Percentiles rank a stretch among this genome's conserved stretches.
These are phyloP conservation scores for Arctia plantaginis DNA, from an alignment of 2,888 invertebrate genomes.

Conservation along the genomic window DNA sequence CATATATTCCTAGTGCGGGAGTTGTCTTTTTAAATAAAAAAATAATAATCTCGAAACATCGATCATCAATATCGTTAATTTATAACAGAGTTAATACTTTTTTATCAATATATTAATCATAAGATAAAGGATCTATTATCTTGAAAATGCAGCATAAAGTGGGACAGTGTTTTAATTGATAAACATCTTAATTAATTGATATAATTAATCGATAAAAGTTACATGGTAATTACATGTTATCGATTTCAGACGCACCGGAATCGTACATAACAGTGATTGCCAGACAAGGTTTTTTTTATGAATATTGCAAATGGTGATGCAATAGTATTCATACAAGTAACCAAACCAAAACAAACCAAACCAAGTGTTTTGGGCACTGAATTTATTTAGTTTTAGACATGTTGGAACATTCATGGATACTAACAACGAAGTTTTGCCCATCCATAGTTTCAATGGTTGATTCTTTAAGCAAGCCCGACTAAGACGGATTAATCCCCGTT, in stretches of 20 bases:
- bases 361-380: neutral
- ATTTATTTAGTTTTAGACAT: neutral
- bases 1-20: no score
- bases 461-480: no score
- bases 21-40: no score
- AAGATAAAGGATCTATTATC: slow-evolving; percentile 38
- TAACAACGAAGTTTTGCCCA: neutral
- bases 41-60: slow-evolving; percentile 30
- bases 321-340: neutral
- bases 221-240: slow-evolving; percentile 41
- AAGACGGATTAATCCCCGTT: no score
- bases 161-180: slow-evolving; percentile 36
- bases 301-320: neutral
- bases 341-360: no score
- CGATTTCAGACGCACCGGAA: slow-evolving; percentile 6
- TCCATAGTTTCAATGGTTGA: no score
- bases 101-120: slow-evolving; percentile 40
- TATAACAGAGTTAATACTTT: slow-evolving; percentile 33
- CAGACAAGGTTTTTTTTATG: neutral
- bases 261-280: neutral
- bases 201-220: slow-evolving; percentile 28
- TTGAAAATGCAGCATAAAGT: slow-evolving; percentile 29
- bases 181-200: slow-evolving; percentile 45
- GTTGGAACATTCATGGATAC: neutral
- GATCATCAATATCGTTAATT: slow-evolving; percentile 45